A percentile compares a stretch with the other conserved stretches of the same genome.
Evolutionary conservation across 2,113 vertebrate genomes (phyloP).

Genomic region (Amphiprion percula): DNA sequence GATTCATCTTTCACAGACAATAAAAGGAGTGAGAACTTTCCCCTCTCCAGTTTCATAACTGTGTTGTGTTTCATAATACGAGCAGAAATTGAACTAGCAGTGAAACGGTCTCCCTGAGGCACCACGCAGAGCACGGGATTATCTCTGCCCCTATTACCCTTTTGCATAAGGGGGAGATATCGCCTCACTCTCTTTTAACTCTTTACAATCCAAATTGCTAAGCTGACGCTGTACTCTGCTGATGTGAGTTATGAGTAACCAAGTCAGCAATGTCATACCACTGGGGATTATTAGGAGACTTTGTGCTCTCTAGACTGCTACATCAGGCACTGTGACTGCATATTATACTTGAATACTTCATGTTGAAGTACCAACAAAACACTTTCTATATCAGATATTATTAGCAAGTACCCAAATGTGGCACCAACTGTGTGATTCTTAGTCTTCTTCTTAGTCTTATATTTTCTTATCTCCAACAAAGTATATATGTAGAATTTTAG

Average conservation of each 20-base stretch:
- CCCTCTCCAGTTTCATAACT: conserved; percentile 67
- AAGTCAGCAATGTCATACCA: conserved; percentile 13
- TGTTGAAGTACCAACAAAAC: not conserved
- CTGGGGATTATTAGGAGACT: conserved; percentile 36
- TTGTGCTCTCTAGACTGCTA: conserved; percentile 1
- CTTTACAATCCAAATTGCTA: conserved; percentile 23
- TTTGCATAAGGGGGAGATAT: conserved; percentile 56
- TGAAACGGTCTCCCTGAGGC: conserved; percentile 64
- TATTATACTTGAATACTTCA: not conserved
- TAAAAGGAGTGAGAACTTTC: conserved; percentile 46
- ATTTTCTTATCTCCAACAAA: not conserved
- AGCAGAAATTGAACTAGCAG: conserved; percentile 61
- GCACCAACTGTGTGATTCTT: not conserved
- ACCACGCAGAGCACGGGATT: conserved; percentile 66
- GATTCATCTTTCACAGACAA: conserved; percentile 47
- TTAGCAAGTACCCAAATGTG: not conserved
- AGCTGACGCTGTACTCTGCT: conserved; percentile 4
- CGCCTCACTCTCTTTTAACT: conserved; percentile 55
- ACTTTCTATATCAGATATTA: not conserved
- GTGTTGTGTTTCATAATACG: conserved; percentile 69
- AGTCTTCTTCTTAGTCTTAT: not conserved
- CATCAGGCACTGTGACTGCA: not conserved
- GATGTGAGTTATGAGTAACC: conserved; percentile 3
- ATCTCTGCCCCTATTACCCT: conserved; percentile 71
- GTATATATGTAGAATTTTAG: too few species aligned